Conservation (phyloP, 2,888 invertebrate genomes). For the Tenthredo mesomela region DNA sequence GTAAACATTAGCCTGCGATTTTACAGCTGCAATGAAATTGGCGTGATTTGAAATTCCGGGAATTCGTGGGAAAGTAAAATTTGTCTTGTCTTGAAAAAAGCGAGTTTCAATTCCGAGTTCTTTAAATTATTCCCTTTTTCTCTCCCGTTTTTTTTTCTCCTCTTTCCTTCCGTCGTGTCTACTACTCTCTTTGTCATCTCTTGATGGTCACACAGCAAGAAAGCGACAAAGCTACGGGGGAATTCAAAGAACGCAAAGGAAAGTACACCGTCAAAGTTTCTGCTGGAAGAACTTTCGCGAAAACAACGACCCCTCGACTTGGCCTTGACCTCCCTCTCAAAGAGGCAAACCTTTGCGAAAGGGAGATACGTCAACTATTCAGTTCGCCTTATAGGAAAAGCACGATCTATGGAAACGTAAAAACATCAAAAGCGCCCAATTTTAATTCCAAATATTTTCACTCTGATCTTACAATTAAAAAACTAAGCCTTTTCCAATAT, state of each 20-base stretch:
- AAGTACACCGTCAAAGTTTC: slow-evolving; percentile 37
- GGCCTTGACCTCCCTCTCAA: slow-evolving; percentile 17
- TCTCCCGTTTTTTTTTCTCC: neutral
- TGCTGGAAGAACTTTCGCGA: neutral
- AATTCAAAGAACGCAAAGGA: slow-evolving; percentile 39
- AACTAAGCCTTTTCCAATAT: neutral
- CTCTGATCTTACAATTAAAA: neutral
- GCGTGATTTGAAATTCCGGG: slow-evolving; percentile 5
- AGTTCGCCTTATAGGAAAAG: too few species aligned
- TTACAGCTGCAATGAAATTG: neutral
- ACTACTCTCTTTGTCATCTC: slow-evolving; percentile 4
- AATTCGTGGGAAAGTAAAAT: neutral
- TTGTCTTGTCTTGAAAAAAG: slow-evolving; percentile 5
- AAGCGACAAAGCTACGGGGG: neutral
- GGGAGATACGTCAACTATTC: slow-evolving; percentile 33
- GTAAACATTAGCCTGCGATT: neutral
- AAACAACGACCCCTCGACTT: slow-evolving; percentile 28
- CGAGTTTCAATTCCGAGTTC: slow-evolving; percentile 2
- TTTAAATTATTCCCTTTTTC: slow-evolving; percentile 19
- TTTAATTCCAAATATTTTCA: neutral
- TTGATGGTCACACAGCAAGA: neutral
- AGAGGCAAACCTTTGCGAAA: neutral
- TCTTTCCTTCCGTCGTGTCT: neutral
- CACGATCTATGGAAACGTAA: neutral
- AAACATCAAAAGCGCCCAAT: slow-evolving; percentile 11